Percentiles rank a stretch among this genome's conserved stretches.
Evolutionary conservation across 2,797 vertebrate genomes (phyloP).

Genomic region (Hafferia zeledoni): DNA sequence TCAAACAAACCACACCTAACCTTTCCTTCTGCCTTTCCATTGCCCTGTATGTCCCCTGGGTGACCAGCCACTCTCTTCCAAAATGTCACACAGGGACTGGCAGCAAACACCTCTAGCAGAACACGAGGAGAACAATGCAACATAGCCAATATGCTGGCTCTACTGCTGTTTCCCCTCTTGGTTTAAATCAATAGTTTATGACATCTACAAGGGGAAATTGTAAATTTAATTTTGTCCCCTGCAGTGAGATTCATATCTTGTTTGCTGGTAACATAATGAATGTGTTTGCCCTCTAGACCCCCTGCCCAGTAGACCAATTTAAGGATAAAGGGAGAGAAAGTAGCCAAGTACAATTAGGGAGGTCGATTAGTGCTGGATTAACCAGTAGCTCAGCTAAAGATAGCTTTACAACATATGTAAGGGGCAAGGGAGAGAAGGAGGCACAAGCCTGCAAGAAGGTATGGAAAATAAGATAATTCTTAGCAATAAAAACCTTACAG

Average conservation of each 20-base stretch:
- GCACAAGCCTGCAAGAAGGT: conserved; percentile 22
- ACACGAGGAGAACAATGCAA: not conserved
- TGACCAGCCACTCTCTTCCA: not conserved
- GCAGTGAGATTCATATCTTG: conserved; percentile 76
- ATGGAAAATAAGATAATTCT: conserved; percentile 1
- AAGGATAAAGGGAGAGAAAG: conserved; percentile 76
- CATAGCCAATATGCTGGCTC: conserved; percentile 16
- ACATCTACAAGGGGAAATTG: conserved; percentile 79
- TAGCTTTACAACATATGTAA: conserved; percentile 20
- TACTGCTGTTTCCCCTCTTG: conserved; percentile 64
- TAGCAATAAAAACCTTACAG: conserved; percentile 13
- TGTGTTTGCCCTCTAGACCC: conserved; percentile 78
- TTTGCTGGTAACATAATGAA: conserved; percentile 80
- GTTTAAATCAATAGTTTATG: conserved; percentile 82
- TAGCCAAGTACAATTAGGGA: conserved; percentile 71
- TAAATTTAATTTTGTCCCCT: conserved; percentile 84
- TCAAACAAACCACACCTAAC: not conserved
- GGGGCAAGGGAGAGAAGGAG: not conserved
- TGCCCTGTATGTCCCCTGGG: not conserved
- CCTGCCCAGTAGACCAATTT: conserved; percentile 74
- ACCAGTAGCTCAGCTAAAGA: conserved; percentile 65
- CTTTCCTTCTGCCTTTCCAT: not conserved
- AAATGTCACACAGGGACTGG: not conserved
- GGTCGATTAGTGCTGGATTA: conserved; percentile 74
- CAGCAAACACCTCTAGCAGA: not conserved